Evolutionary conservation across 2,888 invertebrate genomes (phyloP).

Genomic region (Drosophila ezoana): DNA sequence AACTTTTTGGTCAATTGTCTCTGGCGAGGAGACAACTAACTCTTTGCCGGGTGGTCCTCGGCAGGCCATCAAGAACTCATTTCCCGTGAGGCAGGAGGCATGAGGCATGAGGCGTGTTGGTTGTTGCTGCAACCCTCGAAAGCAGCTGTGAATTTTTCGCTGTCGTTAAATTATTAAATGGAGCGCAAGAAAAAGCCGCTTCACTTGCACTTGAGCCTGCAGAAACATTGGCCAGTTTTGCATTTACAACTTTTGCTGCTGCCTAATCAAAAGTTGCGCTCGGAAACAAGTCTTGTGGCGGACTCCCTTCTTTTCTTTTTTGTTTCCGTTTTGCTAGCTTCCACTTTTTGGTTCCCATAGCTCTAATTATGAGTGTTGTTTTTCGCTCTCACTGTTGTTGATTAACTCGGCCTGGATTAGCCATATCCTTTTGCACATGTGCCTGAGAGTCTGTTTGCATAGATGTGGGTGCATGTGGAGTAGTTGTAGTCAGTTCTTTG

Average conservation of each 20-base stretch:
- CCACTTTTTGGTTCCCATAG: slow-evolving; percentile 27
- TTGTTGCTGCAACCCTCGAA: background rate
- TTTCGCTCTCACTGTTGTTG: slow-evolving; percentile 22
- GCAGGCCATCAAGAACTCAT: slow-evolving; percentile 72
- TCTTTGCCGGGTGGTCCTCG: slow-evolving; percentile 32
- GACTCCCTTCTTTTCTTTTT: background rate
- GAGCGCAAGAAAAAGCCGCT: slow-evolving; percentile 44
- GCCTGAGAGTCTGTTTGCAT: slow-evolving; percentile 20
- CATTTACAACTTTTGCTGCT: slow-evolving; percentile 28
- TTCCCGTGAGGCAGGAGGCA: slow-evolving; percentile 46
- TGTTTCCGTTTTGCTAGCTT: slow-evolving; percentile 16
- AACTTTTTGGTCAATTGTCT: slow-evolving; percentile 38
- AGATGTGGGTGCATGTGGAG: slow-evolving; percentile 33
- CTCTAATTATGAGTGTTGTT: slow-evolving; percentile 37
- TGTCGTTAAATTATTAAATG: slow-evolving; percentile 72
- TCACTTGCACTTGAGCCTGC: slow-evolving; percentile 6
- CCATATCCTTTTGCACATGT: background rate
- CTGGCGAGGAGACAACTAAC: background rate
- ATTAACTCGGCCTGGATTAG: slow-evolving; percentile 43
- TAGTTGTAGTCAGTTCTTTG: slow-evolving; percentile 15
- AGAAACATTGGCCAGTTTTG: slow-evolving; percentile 9
- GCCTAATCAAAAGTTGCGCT: slow-evolving; percentile 59
- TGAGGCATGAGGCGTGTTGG: slow-evolving; percentile 7
- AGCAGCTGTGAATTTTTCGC: slow-evolving; percentile 30
- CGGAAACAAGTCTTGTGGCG: slow-evolving; percentile 2